Percentiles rank a stretch among this genome's conserved stretches.
phyloP scores from a whole-genome alignment of 2,888 invertebrate genomes.

The Ornithoptera priamus region DNA sequence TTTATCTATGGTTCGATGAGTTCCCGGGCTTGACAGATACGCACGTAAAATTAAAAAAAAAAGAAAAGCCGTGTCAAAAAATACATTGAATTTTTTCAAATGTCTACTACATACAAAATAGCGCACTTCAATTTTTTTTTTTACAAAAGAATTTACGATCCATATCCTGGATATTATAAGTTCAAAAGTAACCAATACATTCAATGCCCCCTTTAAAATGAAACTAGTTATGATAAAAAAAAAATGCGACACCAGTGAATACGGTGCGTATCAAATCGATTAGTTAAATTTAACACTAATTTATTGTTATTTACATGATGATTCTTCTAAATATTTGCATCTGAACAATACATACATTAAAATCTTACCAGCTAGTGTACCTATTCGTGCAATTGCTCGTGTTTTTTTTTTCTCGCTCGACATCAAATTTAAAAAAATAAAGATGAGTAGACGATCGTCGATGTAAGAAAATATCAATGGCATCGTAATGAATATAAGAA shows the following conservation, averaged over 20 bases:
- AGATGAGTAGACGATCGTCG: constrained; percentile 26
- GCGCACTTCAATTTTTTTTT: not conserved
- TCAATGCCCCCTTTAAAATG: constrained; percentile 52
- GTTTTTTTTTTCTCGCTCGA: constrained; percentile 40
- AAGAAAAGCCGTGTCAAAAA: not conserved
- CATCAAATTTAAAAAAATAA: constrained; percentile 2
- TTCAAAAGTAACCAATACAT: constrained; percentile 46
- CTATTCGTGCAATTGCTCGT: constrained; percentile 72
- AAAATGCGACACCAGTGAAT: constrained; percentile 60
- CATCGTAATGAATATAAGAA: constrained; percentile 37
- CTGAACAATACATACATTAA: constrained; percentile 79
- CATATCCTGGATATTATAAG: constrained; percentile 35
- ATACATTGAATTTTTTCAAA: not conserved
- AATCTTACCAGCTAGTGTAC: constrained; percentile 66
- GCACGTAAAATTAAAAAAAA: constrained; percentile 7
- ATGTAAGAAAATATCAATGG: constrained; percentile 48
- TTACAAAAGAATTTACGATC: not conserved
- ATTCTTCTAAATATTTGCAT: constrained; percentile 79
- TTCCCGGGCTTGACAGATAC: constrained; percentile 12
- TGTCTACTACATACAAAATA: not conserved
- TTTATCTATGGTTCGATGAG: constrained; percentile 8
- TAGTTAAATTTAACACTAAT: constrained; percentile 54
- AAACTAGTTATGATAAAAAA: constrained; percentile 49
- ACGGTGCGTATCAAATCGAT: constrained; percentile 50
- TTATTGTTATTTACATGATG: constrained; percentile 73